Conservation (phyloP, 2,113 vertebrate species). For the Thymallus thymallus region DNA sequence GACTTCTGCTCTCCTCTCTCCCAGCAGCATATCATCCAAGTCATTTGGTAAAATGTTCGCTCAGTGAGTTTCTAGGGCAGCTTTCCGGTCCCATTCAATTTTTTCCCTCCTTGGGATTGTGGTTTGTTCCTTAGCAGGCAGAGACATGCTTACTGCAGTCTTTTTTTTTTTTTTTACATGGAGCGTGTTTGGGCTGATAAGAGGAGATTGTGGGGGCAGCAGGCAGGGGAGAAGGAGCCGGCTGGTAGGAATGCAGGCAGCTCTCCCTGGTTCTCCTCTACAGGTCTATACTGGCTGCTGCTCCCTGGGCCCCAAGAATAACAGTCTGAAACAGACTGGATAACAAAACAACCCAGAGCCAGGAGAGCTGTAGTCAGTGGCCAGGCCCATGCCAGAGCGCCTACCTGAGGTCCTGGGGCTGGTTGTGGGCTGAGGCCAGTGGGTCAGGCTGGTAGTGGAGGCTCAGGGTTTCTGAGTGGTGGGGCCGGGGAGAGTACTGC, state of each 20-base stretch:
- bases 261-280: constrained; percentile 44
- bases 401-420: constrained; percentile 63
- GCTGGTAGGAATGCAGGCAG: constrained; percentile 66
- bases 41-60: constrained; percentile 23
- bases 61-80: constrained; percentile 22
- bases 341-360: not conserved
- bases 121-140: constrained; percentile 59
- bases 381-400: not conserved
- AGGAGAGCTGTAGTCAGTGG: not conserved
- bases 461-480: constrained; percentile 80
- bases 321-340: constrained; percentile 23
- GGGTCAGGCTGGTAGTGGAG: constrained; percentile 60
- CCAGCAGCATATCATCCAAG: constrained; percentile 12
- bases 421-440: constrained; percentile 59
- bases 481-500: constrained; percentile 85
- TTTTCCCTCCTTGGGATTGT: constrained; percentile 27
- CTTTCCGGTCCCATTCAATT: constrained; percentile 40
- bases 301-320: not conserved
- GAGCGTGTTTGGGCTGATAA: constrained; percentile 65
- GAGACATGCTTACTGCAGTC: constrained; percentile 63
- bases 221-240: constrained; percentile 36
- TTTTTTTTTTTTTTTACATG: constrained; percentile 75
- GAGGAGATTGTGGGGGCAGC: constrained; percentile 51
- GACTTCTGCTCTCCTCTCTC: not conserved
- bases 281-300: constrained; percentile 66